Conservation (phyloP, 1,140 invertebrate species). For the Brachionus manjavacas region DNA sequence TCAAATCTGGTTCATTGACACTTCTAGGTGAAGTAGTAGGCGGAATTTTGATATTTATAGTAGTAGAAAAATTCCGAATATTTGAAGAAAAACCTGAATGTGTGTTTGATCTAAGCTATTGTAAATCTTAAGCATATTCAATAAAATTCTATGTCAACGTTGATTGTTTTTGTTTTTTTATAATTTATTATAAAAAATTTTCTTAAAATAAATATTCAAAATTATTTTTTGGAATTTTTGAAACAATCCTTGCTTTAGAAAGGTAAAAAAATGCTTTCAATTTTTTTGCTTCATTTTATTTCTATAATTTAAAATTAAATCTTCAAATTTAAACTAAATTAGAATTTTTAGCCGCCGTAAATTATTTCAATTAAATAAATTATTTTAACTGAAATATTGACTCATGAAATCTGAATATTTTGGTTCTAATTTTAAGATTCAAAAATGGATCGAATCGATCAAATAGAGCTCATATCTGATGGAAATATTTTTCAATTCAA, state of each 20-base stretch:
- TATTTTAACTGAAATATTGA: neutral
- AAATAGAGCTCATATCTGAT: conserved; percentile 1
- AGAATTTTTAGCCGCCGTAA: neutral
- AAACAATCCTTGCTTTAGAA: neutral
- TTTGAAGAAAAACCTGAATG: conserved; percentile 34
- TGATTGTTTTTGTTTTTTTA: conserved; percentile 19
- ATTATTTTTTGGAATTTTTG: neutral
- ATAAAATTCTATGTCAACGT: neutral
- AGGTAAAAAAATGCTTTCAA: neutral
- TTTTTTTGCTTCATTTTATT: neutral
- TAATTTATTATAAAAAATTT: conserved; percentile 19
- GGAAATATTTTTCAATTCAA: conserved; percentile 9
- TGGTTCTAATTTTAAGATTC: neutral
- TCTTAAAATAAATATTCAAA: neutral
- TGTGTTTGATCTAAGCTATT: conserved; percentile 25
- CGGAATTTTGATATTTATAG: conserved; percentile 26
- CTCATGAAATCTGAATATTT: neutral
- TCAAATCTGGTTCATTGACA: conserved; percentile 34
- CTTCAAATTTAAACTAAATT: neutral
- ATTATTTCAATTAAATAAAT: neutral
- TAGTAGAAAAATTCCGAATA: conserved; percentile 22
- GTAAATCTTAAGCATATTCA: neutral
- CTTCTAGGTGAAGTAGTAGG: conserved; percentile 16
- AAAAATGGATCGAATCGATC: neutral
- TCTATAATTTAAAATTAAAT: neutral